phyloP scores from a whole-genome alignment of 2,113 vertebrate genomes.

The Lethenteron reissneri region DNA sequence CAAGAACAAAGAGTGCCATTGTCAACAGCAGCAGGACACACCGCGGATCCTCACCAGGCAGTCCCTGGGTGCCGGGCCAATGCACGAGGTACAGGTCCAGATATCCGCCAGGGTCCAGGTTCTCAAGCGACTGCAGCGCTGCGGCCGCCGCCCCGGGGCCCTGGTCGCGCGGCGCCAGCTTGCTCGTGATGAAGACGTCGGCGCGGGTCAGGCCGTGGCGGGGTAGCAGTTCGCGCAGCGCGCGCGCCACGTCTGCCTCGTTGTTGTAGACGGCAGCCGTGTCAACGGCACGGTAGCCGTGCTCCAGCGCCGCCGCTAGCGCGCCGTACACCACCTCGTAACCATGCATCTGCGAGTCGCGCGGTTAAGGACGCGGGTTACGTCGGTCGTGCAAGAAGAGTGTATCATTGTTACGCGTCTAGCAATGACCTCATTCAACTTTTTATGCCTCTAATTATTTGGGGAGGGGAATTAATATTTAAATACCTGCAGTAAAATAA shows the following conservation, averaged over 20 bases:
- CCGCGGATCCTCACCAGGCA: slow-evolving; percentile 19
- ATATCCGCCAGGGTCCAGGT: slow-evolving; percentile 26
- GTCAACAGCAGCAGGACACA: too few relatives aligned
- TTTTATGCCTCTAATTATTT: too few relatives aligned
- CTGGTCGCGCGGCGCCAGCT: slow-evolving; percentile 33
- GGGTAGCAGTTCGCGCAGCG: slow-evolving; percentile 27
- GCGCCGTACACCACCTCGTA: slow-evolving; percentile 17
- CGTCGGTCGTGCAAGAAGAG: too few relatives aligned
- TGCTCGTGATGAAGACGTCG: slow-evolving; percentile 41
- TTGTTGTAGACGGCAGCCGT: slow-evolving; percentile 39
- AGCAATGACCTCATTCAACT: too few relatives aligned
- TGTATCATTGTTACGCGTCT: too few relatives aligned
- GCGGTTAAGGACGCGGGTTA: too few relatives aligned
- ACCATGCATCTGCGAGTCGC: slow-evolving; percentile 15
- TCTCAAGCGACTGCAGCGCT: slow-evolving; percentile 25
- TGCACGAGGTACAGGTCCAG: slow-evolving; percentile 47
- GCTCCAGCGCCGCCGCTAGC: slow-evolving; percentile 29
- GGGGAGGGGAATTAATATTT: too few relatives aligned
- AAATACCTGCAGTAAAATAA: too few relatives aligned
- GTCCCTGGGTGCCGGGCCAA: slow-evolving; percentile 43
- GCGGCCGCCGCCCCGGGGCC: slow-evolving; percentile 21
- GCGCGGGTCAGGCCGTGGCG: slow-evolving; percentile 25
- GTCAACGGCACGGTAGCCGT: slow-evolving; percentile 38
- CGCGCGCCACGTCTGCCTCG: slow-evolving; percentile 27
- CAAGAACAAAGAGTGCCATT: too few relatives aligned